phyloP scores from a whole-genome alignment of 2,113 vertebrate species.

The Solea solea region DNA sequence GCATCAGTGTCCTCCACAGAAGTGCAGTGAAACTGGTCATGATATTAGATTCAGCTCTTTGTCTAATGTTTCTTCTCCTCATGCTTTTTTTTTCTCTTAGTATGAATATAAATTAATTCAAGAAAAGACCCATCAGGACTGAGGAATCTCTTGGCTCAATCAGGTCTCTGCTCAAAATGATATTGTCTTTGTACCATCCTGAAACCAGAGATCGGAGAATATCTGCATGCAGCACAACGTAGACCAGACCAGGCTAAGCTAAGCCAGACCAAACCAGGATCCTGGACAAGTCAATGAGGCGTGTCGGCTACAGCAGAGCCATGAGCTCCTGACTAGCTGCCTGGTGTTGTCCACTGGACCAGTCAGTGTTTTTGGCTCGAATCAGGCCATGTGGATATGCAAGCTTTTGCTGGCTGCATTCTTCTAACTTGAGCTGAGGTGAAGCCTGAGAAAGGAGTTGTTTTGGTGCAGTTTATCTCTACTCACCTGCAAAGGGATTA shows the following conservation, averaged over 20 bases:
- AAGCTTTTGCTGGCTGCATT: neutral
- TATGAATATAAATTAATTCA: conserved; percentile 92
- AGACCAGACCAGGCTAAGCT: neutral
- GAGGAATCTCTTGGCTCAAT: conserved; percentile 59
- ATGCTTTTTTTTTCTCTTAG: conserved; percentile 72
- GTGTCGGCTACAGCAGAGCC: neutral
- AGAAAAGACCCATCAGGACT: conserved; percentile 94
- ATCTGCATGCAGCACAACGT: neutral
- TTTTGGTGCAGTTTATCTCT: conserved; percentile 28
- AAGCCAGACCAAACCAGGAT: neutral
- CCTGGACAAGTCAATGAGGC: neutral
- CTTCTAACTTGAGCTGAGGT: neutral
- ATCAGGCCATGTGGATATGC: neutral
- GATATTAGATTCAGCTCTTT: neutral
- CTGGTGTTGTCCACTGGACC: neutral
- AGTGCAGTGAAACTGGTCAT: neutral
- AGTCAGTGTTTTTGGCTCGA: conserved; percentile 39
- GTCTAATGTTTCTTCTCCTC: neutral
- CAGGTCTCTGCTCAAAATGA: conserved; percentile 6
- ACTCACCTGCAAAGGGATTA: conserved; percentile 76
- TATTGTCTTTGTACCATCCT: conserved; percentile 12
- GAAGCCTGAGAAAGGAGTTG: conserved; percentile 3
- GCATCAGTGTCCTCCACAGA: neutral
- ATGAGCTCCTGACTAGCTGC: conserved; percentile 13
- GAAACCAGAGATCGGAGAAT: conserved; percentile 21